Evolutionary conservation across 2,113 vertebrate species (phyloP).

Genomic region (Pundamilia nyererei): DNA sequence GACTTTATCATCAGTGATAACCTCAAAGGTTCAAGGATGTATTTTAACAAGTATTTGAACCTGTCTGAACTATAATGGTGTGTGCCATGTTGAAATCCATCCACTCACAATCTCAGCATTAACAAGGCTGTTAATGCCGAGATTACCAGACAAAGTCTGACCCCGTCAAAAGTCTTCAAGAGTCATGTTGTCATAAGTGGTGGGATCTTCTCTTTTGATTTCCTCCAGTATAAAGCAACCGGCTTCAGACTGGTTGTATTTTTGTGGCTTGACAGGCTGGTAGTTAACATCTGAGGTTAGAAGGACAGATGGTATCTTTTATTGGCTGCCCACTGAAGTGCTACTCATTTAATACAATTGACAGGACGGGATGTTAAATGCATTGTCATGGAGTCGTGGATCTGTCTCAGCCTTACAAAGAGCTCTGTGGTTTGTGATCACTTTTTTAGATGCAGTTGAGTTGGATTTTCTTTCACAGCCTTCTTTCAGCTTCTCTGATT

Average conservation of each 20-base stretch:
- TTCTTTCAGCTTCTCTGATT: background rate
- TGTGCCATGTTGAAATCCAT: constrained; percentile 31
- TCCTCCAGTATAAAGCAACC: background rate
- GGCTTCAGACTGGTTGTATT: background rate
- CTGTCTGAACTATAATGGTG: constrained; percentile 41
- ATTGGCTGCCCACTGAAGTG: background rate
- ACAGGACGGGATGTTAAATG: background rate
- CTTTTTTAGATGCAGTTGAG: background rate
- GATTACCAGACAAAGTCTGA: background rate
- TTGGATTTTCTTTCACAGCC: background rate
- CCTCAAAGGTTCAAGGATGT: constrained; percentile 43
- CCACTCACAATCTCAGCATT: background rate
- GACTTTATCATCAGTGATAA: constrained; percentile 24
- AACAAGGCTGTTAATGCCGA: background rate
- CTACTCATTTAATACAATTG: background rate
- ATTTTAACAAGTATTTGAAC: constrained; percentile 53
- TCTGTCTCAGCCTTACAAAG: background rate
- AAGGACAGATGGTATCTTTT: background rate
- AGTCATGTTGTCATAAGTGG: background rate
- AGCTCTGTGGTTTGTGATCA: background rate
- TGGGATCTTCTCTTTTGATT: background rate
- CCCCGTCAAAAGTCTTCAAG: background rate
- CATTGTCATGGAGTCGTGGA: background rate
- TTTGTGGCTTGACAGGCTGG: background rate
- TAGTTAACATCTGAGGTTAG: background rate